phyloP scores from a whole-genome alignment of 2,888 invertebrate species.

The Drosophila longiperda region DNA sequence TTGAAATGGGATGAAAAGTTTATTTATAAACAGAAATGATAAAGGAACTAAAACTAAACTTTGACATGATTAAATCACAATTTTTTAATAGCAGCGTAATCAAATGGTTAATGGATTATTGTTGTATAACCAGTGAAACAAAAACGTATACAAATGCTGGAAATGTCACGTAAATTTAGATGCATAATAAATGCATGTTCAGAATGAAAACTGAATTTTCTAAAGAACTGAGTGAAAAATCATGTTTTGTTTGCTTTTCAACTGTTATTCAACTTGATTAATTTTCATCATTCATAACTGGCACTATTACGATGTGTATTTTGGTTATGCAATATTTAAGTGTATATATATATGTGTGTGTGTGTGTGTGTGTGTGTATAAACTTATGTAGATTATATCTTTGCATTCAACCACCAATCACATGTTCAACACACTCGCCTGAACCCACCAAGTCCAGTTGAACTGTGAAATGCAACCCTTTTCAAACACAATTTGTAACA shows the following conservation, averaged over 20 bases:
- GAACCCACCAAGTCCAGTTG: conserved; percentile 8
- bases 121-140: background rate
- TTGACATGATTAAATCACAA: background rate
- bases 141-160: background rate
- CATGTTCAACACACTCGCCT: conserved; percentile 17
- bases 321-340: background rate
- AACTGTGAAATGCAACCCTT: conserved; percentile 40
- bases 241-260: conserved; percentile 28
- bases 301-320: background rate
- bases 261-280: conserved; percentile 9
- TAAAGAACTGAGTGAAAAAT: conserved; percentile 18
- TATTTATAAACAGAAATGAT: background rate
- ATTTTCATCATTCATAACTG: background rate
- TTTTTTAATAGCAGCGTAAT: background rate
- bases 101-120: background rate
- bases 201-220: conserved; percentile 15
- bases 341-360: no score
- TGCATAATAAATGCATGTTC: background rate
- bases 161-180: conserved; percentile 29
- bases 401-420: conserved; percentile 34
- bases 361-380: background rate
- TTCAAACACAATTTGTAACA: conserved; percentile 25
- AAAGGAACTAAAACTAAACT: background rate
- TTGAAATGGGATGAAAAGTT: background rate
- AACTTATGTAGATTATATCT: conserved; percentile 32